Conservation (phyloP, 1,140 invertebrate species). For the Nilaparvata lugens region DNA sequence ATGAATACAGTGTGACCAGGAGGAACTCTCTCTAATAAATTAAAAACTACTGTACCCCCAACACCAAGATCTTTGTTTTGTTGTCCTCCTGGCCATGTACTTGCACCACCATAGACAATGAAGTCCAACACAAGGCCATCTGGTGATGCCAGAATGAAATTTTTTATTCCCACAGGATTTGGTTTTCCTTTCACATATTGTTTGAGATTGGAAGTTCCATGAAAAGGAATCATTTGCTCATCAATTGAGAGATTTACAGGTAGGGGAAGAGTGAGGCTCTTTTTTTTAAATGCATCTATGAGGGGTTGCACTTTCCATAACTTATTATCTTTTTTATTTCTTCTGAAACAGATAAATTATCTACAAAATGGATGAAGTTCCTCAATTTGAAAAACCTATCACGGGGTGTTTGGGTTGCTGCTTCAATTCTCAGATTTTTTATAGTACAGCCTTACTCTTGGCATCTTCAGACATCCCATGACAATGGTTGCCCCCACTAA, state of each 20-base stretch:
- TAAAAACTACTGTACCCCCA: no score
- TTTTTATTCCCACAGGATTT: slow-evolving; percentile 19
- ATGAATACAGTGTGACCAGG: no score
- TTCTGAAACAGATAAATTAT: not conserved
- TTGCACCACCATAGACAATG: not conserved
- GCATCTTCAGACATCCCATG: not conserved
- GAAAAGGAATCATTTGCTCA: not conserved
- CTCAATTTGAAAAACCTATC: not conserved
- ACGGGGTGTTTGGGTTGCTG: not conserved
- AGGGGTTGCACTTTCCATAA: slow-evolving; percentile 7
- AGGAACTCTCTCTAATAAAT: no score
- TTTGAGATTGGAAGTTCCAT: not conserved
- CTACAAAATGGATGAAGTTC: not conserved
- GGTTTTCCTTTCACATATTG: slow-evolving; percentile 16
- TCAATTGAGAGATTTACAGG: not conserved
- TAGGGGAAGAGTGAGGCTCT: slow-evolving; percentile 4
- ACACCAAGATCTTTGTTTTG: no score
- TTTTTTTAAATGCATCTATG: not conserved
- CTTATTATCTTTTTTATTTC: not conserved
- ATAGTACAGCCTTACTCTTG: not conserved
- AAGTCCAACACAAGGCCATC: slow-evolving; percentile 20
- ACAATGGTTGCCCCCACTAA: not conserved
- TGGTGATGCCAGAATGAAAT: slow-evolving; percentile 17
- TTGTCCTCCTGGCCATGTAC: no score
- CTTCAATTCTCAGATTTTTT: not conserved